Percentiles rank a stretch among this genome's conserved stretches.
phyloP scores from a whole-genome alignment of 2,797 vertebrate genomes.

The Notoglanidium macrostoma region DNA sequence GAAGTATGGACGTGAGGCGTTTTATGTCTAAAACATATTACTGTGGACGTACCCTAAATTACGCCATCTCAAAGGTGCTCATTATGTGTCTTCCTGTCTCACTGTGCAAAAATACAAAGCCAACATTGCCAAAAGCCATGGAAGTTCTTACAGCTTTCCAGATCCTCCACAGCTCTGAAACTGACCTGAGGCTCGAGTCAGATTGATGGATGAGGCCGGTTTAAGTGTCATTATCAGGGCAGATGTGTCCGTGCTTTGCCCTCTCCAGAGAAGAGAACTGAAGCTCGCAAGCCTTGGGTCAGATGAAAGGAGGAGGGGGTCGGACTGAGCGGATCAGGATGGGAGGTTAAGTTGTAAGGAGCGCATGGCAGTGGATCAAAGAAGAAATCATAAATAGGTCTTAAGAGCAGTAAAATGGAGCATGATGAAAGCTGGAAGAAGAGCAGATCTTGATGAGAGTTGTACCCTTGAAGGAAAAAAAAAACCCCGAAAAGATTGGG shows the following conservation, averaged over 20 bases:
- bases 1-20: no score
- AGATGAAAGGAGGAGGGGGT: neutral
- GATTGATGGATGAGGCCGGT: constrained; percentile 9
- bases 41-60: no score
- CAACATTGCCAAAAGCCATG: neutral
- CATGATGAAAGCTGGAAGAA: constrained; percentile 40
- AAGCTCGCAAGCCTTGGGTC: neutral
- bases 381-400: constrained; percentile 7
- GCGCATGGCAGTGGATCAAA: constrained; percentile 21
- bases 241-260: constrained; percentile 26
- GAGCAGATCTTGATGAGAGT: constrained; percentile 16
- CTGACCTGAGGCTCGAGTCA: constrained; percentile 5
- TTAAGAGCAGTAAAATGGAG: constrained; percentile 37
- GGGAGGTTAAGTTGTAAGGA: constrained; percentile 29
- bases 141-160: neutral
- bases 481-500: neutral
- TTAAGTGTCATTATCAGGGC: constrained; percentile 8
- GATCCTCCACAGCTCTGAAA: neutral
- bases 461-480: neutral
- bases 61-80: neutral
- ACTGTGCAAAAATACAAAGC: neutral
- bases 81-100: neutral
- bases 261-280: neutral
- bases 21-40: no score
- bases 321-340: neutral